Conservation (phyloP, 2,888 invertebrate genomes). For the Belgica antarctica region DNA sequence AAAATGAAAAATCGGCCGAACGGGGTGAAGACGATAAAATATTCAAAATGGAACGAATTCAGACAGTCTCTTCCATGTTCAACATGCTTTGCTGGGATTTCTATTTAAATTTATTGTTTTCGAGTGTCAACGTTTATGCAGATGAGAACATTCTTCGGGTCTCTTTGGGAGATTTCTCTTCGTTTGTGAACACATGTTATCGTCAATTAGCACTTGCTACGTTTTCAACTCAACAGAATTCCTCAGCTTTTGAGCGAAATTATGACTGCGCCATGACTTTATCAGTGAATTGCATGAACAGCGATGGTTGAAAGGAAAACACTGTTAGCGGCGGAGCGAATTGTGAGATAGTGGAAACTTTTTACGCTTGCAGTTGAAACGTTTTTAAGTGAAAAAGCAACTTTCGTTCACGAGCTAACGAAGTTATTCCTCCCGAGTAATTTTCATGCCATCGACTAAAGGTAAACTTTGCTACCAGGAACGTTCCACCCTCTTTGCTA, state of each 20-base stretch:
- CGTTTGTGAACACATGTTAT: background rate
- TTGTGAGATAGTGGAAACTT: background rate
- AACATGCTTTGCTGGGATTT: constrained; percentile 6
- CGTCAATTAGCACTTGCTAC: background rate
- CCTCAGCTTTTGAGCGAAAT: too few species aligned
- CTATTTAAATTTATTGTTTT: constrained; percentile 22
- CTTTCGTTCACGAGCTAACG: background rate
- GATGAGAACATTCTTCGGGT: background rate
- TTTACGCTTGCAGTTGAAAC: background rate
- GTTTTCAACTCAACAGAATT: too few species aligned
- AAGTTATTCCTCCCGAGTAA: background rate
- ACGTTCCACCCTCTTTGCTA: too few species aligned
- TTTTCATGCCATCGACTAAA: background rate
- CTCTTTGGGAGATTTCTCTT: background rate
- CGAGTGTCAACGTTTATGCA: background rate
- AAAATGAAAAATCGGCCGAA: too few species aligned
- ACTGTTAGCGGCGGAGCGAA: too few species aligned
- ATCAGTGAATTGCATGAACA: too few species aligned
- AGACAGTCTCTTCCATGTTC: background rate
- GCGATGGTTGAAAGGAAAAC: too few species aligned
- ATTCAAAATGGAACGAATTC: constrained; percentile 3
- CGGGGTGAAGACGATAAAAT: background rate
- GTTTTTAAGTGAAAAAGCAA: background rate
- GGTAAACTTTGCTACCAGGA: background rate
- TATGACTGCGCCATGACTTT: too few species aligned